Base-by-base conservation (phyloP, 2,113 vertebrate genomes). In the Telmatochromis bifrenatus region DNA sequence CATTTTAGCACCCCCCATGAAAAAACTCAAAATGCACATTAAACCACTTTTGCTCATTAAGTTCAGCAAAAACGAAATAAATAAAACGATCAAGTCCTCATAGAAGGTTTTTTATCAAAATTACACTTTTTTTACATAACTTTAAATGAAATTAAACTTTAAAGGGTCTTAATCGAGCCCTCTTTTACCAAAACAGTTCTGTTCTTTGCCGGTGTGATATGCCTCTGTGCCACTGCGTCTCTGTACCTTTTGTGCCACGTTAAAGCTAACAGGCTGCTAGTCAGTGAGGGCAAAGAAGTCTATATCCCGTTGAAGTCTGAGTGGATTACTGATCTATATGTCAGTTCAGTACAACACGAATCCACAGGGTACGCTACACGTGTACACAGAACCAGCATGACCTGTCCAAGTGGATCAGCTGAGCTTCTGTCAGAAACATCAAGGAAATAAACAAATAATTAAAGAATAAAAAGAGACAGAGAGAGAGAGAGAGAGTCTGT, bases 41-140 rank as follows among this genome's bases (percentile, higher is more conserved):
- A 87, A 73, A 89, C 85, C 84, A 87, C 19, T 95, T 92, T 93
- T 91, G 33, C 91, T 95, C 91, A 89, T 95, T 92, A 95, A 94
- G 91, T 93, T 89, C 53, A 81, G 85, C 58, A 79, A 75, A 62
- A 91, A 82, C 85, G 54, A 84, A 86, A 82, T 84, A 87, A 89
- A 87, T 86, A 91, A 84, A 87, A 9, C 13, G 47, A 84, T 62
- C 13, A 58, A 87, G 73, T 79, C 70, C 82, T 84, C 23, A 73
- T 80, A 84, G 84, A n/a, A 80, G 56, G 19, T 58, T 87, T 58
- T 53, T 83, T 55, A 79, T 89, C 68, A 82, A 51, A 86, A 84
- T 84, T 8, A 35, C 83, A 77, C 92, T 93, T 77, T 77, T 94
- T 94, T 94, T 93, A 79, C 47, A 82, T 84, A 82, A 73, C 56